Percentiles rank a stretch among this genome's conserved stretches.
phyloP scores from a whole-genome alignment of 1,140 invertebrate species.

The Chymomyza costata region DNA sequence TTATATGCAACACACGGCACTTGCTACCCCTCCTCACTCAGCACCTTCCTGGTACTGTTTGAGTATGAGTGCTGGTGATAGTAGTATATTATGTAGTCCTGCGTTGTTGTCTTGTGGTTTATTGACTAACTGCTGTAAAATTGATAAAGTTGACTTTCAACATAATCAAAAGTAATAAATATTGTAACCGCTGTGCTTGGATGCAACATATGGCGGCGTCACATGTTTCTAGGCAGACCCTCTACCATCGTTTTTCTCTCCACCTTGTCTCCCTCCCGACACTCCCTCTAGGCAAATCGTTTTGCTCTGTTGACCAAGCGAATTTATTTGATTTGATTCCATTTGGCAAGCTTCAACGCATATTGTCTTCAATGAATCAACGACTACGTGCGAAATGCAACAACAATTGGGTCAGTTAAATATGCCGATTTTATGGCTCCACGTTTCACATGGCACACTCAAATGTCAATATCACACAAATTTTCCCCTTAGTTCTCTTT shows the following conservation, averaged over 20 bases:
- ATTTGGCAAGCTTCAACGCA: conserved; percentile 47
- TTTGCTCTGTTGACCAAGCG: conserved; percentile 17
- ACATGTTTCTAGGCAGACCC: conserved; percentile 33
- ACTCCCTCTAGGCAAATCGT: too few relatives aligned
- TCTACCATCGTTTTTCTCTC: too few relatives aligned
- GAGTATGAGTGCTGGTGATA: neutral
- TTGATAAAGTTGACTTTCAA: conserved; percentile 72
- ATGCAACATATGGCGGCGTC: conserved; percentile 50
- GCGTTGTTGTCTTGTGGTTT: conserved; percentile 57
- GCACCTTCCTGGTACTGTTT: conserved; percentile 16
- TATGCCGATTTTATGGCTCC: conserved; percentile 1
- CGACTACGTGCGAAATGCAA: conserved; percentile 46
- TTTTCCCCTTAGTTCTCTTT: conserved; percentile 4
- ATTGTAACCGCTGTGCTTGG: conserved; percentile 70
- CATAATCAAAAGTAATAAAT: conserved; percentile 74
- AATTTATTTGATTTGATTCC: conserved; percentile 55
- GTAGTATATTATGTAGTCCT: conserved; percentile 12
- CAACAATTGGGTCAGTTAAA: conserved; percentile 39
- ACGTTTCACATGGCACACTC: neutral
- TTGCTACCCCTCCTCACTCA: conserved; percentile 9
- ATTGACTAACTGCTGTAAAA: conserved; percentile 70
- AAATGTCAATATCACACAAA: too few relatives aligned
- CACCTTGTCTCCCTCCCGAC: neutral
- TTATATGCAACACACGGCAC: conserved; percentile 52
- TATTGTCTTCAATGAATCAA: conserved; percentile 26